These are phyloP conservation scores for Halictus ligatus DNA, from an alignment of 2,888 invertebrate species.

Conservation along the genomic window DNA sequence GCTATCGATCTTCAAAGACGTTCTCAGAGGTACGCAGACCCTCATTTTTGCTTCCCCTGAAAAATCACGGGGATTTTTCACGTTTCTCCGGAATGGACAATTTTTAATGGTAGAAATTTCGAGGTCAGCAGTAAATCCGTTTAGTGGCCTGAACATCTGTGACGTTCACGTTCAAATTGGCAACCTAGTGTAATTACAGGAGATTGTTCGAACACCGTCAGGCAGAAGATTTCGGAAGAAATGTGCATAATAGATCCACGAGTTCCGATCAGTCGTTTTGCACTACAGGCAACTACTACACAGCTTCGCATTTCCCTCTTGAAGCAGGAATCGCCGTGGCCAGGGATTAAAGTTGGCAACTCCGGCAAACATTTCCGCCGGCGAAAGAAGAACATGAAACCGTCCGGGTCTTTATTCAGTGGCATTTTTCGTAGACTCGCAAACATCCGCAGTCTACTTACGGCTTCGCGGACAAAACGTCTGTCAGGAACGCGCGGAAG, in stretches of 20 bases:
- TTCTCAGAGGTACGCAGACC: background rate
- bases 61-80: background rate
- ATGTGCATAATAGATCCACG: background rate
- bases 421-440: background rate
- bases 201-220: too few relatives aligned
- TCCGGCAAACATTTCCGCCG: conserved; percentile 3
- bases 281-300: background rate
- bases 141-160: too few relatives aligned
- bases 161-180: background rate
- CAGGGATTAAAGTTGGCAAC: background rate
- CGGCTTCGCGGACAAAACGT: background rate
- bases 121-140: too few relatives aligned
- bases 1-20: background rate
- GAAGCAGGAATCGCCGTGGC: background rate
- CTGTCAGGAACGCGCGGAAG: conserved; percentile 2
- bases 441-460: conserved; percentile 3
- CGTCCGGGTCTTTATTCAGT: background rate
- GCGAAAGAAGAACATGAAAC: background rate
- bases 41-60: background rate
- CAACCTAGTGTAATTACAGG: background rate
- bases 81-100: background rate
- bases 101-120: background rate
- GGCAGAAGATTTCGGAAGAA: background rate
- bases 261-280: background rate
- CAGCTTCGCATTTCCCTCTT: background rate